These are phyloP conservation scores for Hyppa rectilinea DNA, from an alignment of 2,888 invertebrate genomes.

Conservation along the genomic window DNA sequence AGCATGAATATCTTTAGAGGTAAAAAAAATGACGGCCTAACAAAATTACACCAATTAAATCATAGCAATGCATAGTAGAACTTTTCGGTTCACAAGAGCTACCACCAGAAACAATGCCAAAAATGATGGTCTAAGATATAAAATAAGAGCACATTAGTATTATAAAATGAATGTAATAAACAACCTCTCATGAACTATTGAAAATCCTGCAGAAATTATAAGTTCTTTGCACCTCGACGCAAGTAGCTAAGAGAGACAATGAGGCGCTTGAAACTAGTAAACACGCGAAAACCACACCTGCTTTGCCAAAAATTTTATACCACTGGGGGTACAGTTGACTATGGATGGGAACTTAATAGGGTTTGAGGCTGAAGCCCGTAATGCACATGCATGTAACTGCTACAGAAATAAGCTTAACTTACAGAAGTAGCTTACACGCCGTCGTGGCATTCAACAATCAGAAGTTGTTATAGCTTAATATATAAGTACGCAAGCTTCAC, in stretches of 20 bases:
- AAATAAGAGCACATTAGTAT: not conserved
- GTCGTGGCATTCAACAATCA: too few species aligned
- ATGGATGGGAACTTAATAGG: too few species aligned
- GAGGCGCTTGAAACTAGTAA: constrained; percentile 1
- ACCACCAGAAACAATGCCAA: not conserved
- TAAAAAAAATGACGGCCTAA: too few species aligned
- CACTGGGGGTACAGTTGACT: not conserved
- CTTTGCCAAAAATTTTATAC: not conserved
- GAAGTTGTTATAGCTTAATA: too few species aligned
- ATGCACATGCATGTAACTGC: too few species aligned
- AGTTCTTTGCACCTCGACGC: not conserved
- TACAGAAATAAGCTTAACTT: too few species aligned
- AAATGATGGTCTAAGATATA: not conserved
- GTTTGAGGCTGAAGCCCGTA: too few species aligned
- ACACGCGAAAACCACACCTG: too few species aligned
- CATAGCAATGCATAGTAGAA: not conserved
- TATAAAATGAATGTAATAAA: not conserved
- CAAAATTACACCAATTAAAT: not conserved
- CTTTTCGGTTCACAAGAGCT: not conserved
- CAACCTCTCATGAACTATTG: not conserved
- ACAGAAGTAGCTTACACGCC: too few species aligned
- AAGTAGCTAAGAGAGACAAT: not conserved
- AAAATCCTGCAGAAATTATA: not conserved
- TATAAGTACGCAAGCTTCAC: too few species aligned
- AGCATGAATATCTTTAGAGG: not conserved